These are phyloP conservation scores for Drosophila yakuba DNA, from an alignment of 1,140 invertebrate genomes.

Conservation along the genomic window DNA sequence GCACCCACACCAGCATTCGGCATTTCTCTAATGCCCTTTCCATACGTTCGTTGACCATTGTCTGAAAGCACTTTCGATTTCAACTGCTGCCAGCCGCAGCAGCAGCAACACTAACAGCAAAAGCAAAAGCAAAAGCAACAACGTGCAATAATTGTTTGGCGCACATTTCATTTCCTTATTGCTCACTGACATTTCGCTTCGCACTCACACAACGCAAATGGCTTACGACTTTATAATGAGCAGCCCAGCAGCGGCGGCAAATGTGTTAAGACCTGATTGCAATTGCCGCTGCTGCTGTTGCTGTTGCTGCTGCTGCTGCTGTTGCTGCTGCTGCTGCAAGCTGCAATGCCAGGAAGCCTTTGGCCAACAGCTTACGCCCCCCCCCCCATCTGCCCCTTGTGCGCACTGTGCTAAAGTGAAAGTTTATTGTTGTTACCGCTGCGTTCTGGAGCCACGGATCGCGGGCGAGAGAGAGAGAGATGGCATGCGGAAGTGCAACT, in stretches of 20 bases:
- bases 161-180: slow-evolving; percentile 83
- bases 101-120: slow-evolving; percentile 20
- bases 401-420: slow-evolving; percentile 42
- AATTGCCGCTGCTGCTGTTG: slow-evolving; percentile 48
- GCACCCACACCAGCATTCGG: slow-evolving; percentile 12
- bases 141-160: slow-evolving; percentile 76
- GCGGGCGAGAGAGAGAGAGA: slow-evolving; percentile 24
- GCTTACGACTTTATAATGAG: slow-evolving; percentile 80
- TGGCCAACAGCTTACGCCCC: slow-evolving; percentile 19
- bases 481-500: slow-evolving; percentile 59
- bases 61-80: slow-evolving; percentile 61
- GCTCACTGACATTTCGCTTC: slow-evolving; percentile 78
- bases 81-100: slow-evolving; percentile 29
- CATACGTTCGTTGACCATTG: slow-evolving; percentile 48
- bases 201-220: slow-evolving; percentile 54
- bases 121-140: slow-evolving; percentile 34
- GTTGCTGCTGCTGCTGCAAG: slow-evolving; percentile 40
- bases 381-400: slow-evolving; percentile 4
- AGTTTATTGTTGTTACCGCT: slow-evolving; percentile 46
- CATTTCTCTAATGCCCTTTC: slow-evolving; percentile 44
- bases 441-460: slow-evolving; percentile 47
- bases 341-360: slow-evolving; percentile 61
- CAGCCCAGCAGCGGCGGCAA: slow-evolving; percentile 44
- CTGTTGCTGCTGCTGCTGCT: slow-evolving; percentile 29
- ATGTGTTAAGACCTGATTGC: slow-evolving; percentile 45